phyloP scores from a whole-genome alignment of 2,113 vertebrate species.

The Ceyx melanurus region DNA sequence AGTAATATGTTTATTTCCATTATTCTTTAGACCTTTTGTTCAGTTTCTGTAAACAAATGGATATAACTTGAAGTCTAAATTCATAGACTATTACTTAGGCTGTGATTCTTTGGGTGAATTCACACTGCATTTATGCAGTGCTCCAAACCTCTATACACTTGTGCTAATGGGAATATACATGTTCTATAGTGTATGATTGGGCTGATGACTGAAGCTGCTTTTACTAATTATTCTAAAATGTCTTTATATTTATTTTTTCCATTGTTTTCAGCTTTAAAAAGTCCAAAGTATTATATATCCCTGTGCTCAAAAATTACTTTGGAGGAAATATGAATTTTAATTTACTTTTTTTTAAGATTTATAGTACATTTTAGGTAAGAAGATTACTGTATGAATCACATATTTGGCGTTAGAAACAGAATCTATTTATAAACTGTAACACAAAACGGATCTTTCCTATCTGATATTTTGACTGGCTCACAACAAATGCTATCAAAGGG shows the following conservation, averaged over 20 bases:
- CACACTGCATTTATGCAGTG: not conserved
- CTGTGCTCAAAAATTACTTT: not conserved
- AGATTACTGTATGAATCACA: slow-evolving; percentile 17
- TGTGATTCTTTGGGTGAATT: not conserved
- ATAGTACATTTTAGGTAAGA: slow-evolving; percentile 5
- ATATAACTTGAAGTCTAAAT: not conserved
- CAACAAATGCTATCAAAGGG: slow-evolving; percentile 40
- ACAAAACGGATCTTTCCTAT: slow-evolving; percentile 22
- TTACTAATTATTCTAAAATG: not conserved
- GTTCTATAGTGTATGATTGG: not conserved
- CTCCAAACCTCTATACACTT: not conserved
- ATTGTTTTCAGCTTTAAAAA: not conserved
- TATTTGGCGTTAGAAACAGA: slow-evolving; percentile 38
- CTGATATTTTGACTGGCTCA: slow-evolving; percentile 51
- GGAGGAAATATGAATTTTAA: not conserved
- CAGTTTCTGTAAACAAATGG: not conserved
- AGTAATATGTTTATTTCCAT: not conserved
- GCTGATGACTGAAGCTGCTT: not conserved
- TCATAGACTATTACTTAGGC: not conserved
- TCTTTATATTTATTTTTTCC: slow-evolving; percentile 1
- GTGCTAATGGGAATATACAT: not conserved
- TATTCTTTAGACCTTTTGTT: not conserved
- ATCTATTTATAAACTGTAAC: slow-evolving; percentile 37
- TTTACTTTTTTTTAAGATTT: slow-evolving; percentile 38
- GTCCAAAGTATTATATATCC: not conserved